Evolutionary conservation across 2,888 invertebrate genomes (phyloP), one percentile per base, ranked within the genome.

Genomic region (Phlogophora meticulosa): DNA sequence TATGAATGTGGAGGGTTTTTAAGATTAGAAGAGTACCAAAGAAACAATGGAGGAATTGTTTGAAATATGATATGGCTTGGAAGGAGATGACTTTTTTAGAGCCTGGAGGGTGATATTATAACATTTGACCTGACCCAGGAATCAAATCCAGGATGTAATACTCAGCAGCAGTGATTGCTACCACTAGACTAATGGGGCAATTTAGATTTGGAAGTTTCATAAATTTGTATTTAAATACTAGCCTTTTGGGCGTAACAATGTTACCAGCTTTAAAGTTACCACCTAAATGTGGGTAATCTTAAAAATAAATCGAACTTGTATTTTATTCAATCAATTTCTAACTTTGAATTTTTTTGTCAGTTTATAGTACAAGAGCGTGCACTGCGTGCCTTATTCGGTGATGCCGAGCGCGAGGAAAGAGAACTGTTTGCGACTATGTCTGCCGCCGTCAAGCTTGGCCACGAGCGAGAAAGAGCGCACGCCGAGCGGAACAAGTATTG

Each of bases 401-500:
- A 96, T 2, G 96, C 96, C 0, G 98, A 98, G 87, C 95, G 97
- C 51, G 96, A 96, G n/a, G 98, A 98, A 90, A 92, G 98, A 4
- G 97, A 97, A 59, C 90, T 96, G 13, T 98, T 98, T 87, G 96
- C 97, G 0, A 96, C 96, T 0, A 96, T 98, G 88, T 97, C 98
- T 0, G 97, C 97, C 22, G 97, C 98, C 0, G 97, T 98, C 0
- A 96, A 98, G 76, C 96, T 98, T 0, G 98, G 98, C 20, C 98
- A 98, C 86, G 98, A 98, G 89, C 96, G 97, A 63, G 98, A 98
- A 89, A 91, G 98, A 42, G 97, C 97, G 0, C 97, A 98, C 84
- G 96, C 97, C 4, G 98, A 98, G 88, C 96, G 97, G 64, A 98
- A 98, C 66, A 98, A 98, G 91, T 98, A 98, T 89, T 98, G 98